A percentile compares a stretch with the other conserved stretches of the same genome.
Evolutionary conservation across 2,113 vertebrate species (phyloP).

Genomic region (Drymodes brunneopygia): DNA sequence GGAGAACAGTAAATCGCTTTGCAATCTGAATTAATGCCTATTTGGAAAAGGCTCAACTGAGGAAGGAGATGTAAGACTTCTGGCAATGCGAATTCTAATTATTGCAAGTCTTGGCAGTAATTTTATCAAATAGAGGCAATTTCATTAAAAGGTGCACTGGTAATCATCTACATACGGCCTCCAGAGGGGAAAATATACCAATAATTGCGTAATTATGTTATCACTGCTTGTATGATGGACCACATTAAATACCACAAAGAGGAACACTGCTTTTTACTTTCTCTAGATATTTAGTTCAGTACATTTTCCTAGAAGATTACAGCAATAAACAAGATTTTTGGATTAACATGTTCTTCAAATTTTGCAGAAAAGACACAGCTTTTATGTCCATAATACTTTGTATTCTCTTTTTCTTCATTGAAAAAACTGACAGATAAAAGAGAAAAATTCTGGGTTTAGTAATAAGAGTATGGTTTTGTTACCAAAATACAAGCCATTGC

Average conservation of each 20-base stretch:
- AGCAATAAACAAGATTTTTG: constrained; percentile 38
- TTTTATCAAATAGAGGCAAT: constrained; percentile 71
- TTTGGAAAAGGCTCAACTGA: constrained; percentile 58
- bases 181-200: constrained; percentile 47
- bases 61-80: constrained; percentile 62
- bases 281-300: constrained; percentile 1
- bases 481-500: not conserved
- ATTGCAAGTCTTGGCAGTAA: constrained; percentile 66
- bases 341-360: constrained; percentile 1
- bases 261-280: constrained; percentile 34
- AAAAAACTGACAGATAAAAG: not conserved
- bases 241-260: constrained; percentile 53
- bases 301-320: constrained; percentile 53
- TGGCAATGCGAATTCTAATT: constrained; percentile 68
- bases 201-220: constrained; percentile 69
- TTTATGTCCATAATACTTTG: not conserved
- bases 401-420: not conserved
- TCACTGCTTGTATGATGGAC: constrained; percentile 44
- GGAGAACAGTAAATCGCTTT: not conserved
- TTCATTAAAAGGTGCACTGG: constrained; percentile 66
- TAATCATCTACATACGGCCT: constrained; percentile 50
- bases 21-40: constrained; percentile 58
- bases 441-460: not conserved
- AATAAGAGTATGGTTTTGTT: not conserved
- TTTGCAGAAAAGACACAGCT: not conserved